phyloP scores from a whole-genome alignment of 2,888 invertebrate species.

The Caenorhabditis sinica region DNA sequence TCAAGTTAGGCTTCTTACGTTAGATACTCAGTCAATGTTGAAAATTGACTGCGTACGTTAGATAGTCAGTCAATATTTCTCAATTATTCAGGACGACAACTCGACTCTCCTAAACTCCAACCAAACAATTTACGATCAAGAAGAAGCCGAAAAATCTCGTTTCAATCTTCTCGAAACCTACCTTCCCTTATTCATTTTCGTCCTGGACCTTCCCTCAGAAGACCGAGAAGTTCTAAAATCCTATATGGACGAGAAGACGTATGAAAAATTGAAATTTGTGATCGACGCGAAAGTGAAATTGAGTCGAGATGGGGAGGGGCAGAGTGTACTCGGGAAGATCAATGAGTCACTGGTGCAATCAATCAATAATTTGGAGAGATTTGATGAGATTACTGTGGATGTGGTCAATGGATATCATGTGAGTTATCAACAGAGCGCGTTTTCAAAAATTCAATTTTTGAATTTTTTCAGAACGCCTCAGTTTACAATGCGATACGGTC shows the following conservation, averaged over 20 bases:
- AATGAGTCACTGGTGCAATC: conserved; percentile 42
- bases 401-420: conserved; percentile 72
- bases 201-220: conserved; percentile 66
- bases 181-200: conserved; percentile 67
- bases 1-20: too few species aligned
- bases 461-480: conserved; percentile 68
- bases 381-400: conserved; percentile 62
- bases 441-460: neutral
- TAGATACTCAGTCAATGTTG: too few species aligned
- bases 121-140: conserved; percentile 39
- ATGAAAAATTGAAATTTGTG: conserved; percentile 68
- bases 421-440: conserved; percentile 41
- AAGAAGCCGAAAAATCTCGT: neutral
- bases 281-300: conserved; percentile 65
- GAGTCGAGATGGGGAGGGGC: conserved; percentile 21
- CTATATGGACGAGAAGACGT: conserved; percentile 66
- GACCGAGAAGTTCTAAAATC: conserved; percentile 53
- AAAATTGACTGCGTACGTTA: too few species aligned
- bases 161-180: conserved; percentile 70
- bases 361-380: conserved; percentile 47
- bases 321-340: conserved; percentile 13
- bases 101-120: conserved; percentile 40
- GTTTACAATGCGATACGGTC: conserved; percentile 72
- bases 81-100: conserved; percentile 41
- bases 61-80: too few species aligned